Conservation (phyloP, 1,140 invertebrate species). For the Pomacea maculata region DNA sequence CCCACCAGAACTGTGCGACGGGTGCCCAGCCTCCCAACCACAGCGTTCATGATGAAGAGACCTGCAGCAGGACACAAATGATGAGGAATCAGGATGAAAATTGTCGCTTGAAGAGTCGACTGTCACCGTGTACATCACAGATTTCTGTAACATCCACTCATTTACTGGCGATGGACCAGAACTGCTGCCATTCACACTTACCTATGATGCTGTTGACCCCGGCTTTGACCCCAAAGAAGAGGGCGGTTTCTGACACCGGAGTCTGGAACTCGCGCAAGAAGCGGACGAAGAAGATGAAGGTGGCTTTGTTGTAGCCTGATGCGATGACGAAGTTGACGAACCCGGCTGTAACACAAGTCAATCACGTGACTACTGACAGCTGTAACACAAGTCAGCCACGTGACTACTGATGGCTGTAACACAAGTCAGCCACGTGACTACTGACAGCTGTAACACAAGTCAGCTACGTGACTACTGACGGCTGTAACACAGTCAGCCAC, state of each 20-base stretch:
- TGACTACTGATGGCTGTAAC: no score
- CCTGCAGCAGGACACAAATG: not conserved
- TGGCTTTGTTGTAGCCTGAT: slow-evolving; percentile 15
- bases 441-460: no score
- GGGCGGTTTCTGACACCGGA: slow-evolving; percentile 17
- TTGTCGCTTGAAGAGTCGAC: no score
- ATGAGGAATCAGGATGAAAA: no score
- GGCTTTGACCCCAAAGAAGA: slow-evolving; percentile 12
- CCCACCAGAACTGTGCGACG: slow-evolving; percentile 9
- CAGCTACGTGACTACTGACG: no score
- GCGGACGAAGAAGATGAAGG: slow-evolving; percentile 19
- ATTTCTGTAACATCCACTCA: no score
- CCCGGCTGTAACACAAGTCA: not conserved
- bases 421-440: no score
- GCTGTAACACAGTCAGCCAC: no score
- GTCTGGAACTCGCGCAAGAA: slow-evolving; percentile 18
- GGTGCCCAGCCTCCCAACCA: slow-evolving; percentile 6
- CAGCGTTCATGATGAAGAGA: slow-evolving; percentile 18
- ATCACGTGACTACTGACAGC: no score
- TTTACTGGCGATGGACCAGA: no score
- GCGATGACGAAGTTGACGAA: slow-evolving; percentile 15
- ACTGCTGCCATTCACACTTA: not conserved
- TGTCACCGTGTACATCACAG: no score
- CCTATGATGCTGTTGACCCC: slow-evolving; percentile 16
- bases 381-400: no score